Percentiles rank a stretch among this genome's conserved stretches.
Evolutionary conservation across 2,113 vertebrate species (phyloP).

Genomic region (Tyrannus savana): DNA sequence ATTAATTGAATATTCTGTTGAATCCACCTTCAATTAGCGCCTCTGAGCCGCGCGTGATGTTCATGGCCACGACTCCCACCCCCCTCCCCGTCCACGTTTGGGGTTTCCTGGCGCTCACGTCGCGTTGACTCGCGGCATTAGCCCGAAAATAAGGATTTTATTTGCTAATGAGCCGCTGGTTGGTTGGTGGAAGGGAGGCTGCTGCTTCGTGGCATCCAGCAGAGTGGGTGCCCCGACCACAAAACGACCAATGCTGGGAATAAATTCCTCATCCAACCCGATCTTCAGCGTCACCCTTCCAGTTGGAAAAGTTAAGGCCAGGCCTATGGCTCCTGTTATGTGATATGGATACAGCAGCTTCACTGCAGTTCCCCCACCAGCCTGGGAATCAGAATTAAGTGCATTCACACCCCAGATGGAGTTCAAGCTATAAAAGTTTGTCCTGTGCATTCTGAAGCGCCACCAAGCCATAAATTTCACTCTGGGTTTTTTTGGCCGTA

Average conservation of each 20-base stretch:
- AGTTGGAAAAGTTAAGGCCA: not conserved
- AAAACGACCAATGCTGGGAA: accelerated
- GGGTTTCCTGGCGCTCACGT: not conserved
- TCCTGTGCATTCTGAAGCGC: not conserved
- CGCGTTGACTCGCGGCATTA: not conserved
- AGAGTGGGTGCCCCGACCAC: not conserved
- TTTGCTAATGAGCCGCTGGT: conserved; percentile 49
- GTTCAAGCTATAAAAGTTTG: not conserved
- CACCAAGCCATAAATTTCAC: not conserved
- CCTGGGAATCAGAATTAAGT: not conserved
- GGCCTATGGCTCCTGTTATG: accelerated
- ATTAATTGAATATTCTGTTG: conserved; percentile 73
- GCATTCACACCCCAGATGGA: not conserved
- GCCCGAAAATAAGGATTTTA: conserved; percentile 47
- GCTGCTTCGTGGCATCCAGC: not conserved
- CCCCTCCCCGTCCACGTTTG: not conserved
- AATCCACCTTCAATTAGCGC: conserved; percentile 73
- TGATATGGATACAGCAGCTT: accelerated
- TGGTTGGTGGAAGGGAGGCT: not conserved
- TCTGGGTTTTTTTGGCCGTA: not conserved
- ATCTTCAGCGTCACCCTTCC: accelerated
- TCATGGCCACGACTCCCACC: conserved; percentile 9
- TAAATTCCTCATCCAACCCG: not conserved
- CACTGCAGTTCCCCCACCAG: accelerated
- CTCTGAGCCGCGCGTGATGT: conserved; percentile 25